Evolutionary conservation across 2,797 vertebrate genomes (phyloP).

Genomic region (Tapera naevia): DNA sequence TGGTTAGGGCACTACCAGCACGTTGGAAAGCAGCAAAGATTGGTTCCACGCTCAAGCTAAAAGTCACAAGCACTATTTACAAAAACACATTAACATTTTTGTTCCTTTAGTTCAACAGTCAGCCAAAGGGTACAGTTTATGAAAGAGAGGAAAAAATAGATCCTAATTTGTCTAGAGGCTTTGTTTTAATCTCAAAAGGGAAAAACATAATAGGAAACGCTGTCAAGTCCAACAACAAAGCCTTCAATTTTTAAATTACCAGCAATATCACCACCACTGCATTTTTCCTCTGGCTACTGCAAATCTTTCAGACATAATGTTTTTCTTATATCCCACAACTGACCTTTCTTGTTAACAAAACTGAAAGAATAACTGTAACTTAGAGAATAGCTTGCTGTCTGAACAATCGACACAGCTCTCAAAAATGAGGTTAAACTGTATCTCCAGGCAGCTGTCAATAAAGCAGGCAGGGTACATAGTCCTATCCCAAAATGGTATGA

Average conservation of each 20-base stretch:
- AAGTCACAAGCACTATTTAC: background rate
- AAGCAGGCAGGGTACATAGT: background rate
- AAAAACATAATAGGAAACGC: background rate
- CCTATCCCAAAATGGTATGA: background rate
- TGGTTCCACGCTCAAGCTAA: background rate
- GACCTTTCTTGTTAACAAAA: background rate
- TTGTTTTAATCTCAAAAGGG: background rate
- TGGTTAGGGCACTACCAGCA: background rate
- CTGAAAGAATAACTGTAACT: background rate
- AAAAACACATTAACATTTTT: background rate
- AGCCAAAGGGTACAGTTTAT: background rate
- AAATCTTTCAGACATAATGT: background rate
- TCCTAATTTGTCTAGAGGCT: background rate
- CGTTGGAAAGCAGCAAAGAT: background rate
- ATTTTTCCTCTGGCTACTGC: background rate
- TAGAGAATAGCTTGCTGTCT: background rate
- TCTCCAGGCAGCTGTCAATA: background rate
- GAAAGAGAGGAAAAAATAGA: background rate
- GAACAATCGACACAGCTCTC: background rate
- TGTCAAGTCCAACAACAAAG: background rate
- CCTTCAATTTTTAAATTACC: background rate
- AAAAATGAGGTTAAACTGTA: background rate
- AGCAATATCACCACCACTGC: background rate
- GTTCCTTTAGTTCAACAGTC: background rate
- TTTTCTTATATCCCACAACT: background rate